Evolutionary conservation across 2,113 vertebrate genomes (phyloP).

Genomic region (Plecotus auritus): DNA sequence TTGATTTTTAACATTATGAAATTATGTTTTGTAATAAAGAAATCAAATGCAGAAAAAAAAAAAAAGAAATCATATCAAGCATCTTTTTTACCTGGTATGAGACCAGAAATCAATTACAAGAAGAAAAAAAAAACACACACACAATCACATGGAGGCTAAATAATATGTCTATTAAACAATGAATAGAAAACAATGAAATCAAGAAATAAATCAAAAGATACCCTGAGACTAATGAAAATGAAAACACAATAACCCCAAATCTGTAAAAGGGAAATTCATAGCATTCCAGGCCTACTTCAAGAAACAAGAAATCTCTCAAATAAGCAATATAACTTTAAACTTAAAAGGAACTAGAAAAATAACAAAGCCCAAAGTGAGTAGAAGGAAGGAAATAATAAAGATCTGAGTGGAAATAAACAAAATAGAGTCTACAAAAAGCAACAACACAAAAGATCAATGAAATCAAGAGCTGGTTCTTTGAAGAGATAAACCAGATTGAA

Average conservation of each 20-base stretch:
- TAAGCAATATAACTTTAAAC: background rate
- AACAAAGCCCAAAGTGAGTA: background rate
- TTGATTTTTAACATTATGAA: too few relatives aligned
- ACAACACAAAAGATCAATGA: background rate
- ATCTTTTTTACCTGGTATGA: background rate
- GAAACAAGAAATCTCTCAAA: background rate
- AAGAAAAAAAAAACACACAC: background rate
- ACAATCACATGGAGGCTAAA: background rate
- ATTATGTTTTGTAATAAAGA: too few relatives aligned
- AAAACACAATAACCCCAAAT: background rate
- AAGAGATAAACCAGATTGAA: background rate
- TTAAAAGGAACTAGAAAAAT: background rate
- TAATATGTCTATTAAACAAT: background rate
- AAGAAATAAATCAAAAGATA: background rate
- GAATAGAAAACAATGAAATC: background rate
- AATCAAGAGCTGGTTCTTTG: background rate
- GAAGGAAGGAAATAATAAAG: background rate
- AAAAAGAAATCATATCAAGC: background rate
- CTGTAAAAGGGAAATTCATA: background rate
- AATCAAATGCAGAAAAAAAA: too few relatives aligned
- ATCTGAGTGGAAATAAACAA: background rate
- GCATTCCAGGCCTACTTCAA: background rate
- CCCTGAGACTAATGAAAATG: background rate
- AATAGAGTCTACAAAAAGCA: background rate
- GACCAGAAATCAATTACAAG: background rate